Base-by-base conservation (phyloP, 2,113 vertebrate genomes). In the Choloepus hoffmanni region DNA sequence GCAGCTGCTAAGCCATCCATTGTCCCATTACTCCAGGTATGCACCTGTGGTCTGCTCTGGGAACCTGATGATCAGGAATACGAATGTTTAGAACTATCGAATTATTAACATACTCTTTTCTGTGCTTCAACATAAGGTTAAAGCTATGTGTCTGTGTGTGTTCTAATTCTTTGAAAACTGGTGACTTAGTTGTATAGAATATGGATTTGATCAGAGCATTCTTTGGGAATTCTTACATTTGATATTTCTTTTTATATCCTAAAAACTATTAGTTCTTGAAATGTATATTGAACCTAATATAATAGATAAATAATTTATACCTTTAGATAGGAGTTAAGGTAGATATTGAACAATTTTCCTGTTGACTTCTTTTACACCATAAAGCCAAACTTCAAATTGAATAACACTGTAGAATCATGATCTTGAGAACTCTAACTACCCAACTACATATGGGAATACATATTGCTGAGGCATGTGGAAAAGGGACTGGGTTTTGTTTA, bases 331-430 rank as follows among this genome's bases (percentile, higher is more conserved):
- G n/a, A 74, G 36, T 86, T 86, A 79, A 63, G 2, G 14, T 72
- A 65, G 70, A 55, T 67, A 1, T 36, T 91, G 63, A 68, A 53
- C 48, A 65, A 10, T 85, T 94, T 81, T 65, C 24, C 19, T 19
- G 9, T 36, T 92, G 84, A 85, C 43, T 63, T 83, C 30, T 84
- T 89, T 91, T 78, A 74, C 24, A 63, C 36, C 40, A 0, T 79
- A 55, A 92, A 90, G 82, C 36, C 28, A 13, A 92, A 45, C 43
- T 94, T 89, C 88, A 70, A 79, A 79, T 86, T 81, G 87, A 95
- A 65, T 60, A 84, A n/a, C 16, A 16, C 28, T 16, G 21, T 23
- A 65, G 63, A 79, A 58, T 48, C 10, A 4, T 16, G 13, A 24
- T 48, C 60, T 63, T 78, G 33, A 67, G 67, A 78, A 78, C 73